phyloP scores from a whole-genome alignment of 2,113 vertebrate genomes.

The Caloenas nicobarica region DNA sequence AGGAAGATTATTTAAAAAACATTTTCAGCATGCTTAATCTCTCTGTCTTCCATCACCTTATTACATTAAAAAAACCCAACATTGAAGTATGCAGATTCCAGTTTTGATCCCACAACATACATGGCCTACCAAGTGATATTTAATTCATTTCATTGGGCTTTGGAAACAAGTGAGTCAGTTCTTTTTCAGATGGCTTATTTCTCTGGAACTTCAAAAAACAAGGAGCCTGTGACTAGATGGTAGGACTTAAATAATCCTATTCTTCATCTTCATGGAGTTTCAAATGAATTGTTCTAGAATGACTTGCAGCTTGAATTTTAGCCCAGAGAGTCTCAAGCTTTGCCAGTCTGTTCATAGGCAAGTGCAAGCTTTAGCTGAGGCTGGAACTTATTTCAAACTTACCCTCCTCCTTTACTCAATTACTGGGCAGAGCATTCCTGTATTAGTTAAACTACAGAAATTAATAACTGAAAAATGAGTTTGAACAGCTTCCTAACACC shows the following conservation, averaged over 20 bases:
- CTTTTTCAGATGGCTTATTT: background rate
- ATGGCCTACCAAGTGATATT: background rate
- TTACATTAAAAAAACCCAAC: background rate
- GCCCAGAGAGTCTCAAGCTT: background rate
- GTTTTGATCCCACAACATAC: background rate
- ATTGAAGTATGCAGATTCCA: background rate
- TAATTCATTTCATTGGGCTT: background rate
- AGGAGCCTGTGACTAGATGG: background rate
- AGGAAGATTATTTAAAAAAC: background rate
- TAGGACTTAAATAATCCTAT: background rate
- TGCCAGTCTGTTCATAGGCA: background rate
- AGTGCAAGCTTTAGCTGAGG: background rate
- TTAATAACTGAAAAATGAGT: background rate
- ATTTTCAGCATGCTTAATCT: background rate
- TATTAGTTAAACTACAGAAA: background rate
- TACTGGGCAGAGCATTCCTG: background rate
- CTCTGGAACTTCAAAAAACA: background rate
- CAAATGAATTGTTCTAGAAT: background rate
- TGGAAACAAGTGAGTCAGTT: background rate
- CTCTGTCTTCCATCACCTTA: background rate
- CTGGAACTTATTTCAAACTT: background rate
- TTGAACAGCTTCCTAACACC: background rate
- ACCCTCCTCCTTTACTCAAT: background rate
- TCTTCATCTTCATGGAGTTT: background rate
- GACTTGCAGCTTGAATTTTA: background rate